Percentiles rank a stretch among this genome's conserved stretches.
Conservation (phyloP, 1,140 invertebrate species). For the Eulimnadia texana region DNA sequence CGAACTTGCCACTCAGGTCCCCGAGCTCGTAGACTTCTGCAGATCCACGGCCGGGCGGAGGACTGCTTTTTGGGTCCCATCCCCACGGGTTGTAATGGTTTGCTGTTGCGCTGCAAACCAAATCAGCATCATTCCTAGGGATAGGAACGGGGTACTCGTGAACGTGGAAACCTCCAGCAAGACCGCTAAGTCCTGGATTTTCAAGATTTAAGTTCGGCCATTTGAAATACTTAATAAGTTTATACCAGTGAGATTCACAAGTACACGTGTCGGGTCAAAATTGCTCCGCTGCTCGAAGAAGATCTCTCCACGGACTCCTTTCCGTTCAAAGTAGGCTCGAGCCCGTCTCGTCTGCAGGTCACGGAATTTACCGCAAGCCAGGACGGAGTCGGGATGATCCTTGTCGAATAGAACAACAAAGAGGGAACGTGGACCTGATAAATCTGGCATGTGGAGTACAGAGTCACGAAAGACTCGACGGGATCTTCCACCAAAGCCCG, state of each 20-base stretch:
- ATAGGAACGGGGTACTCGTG: constrained; percentile 35
- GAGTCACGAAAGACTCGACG: constrained; percentile 22
- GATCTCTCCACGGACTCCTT: constrained; percentile 65
- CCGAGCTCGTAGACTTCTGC: constrained; percentile 78
- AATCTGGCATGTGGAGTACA: constrained; percentile 36
- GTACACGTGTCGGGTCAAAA: constrained; percentile 67
- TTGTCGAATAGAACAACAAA: constrained; percentile 75
- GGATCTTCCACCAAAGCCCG: constrained; percentile 34
- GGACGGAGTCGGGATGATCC: constrained; percentile 55
- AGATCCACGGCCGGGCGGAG: constrained; percentile 47
- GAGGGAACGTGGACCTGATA: constrained; percentile 50
- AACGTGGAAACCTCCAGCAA: constrained; percentile 34
- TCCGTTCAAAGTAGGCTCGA: constrained; percentile 56
- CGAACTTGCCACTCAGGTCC: constrained; percentile 75
- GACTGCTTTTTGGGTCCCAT: constrained; percentile 24
- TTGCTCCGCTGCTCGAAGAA: constrained; percentile 63
- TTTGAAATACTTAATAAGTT: background rate
- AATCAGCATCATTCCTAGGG: constrained; percentile 22
- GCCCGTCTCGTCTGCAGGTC: constrained; percentile 23
- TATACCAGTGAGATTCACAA: constrained; percentile 43
- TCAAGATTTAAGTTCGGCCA: background rate
- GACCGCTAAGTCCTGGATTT: constrained; percentile 32
- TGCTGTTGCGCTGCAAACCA: constrained; percentile 28
- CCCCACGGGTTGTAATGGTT: constrained; percentile 37
- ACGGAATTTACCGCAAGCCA: constrained; percentile 67